Evolutionary conservation across 2,113 vertebrate species (phyloP), one percentile per base, ranked within the genome.

Genomic region (Dolichotis patagonum): DNA sequence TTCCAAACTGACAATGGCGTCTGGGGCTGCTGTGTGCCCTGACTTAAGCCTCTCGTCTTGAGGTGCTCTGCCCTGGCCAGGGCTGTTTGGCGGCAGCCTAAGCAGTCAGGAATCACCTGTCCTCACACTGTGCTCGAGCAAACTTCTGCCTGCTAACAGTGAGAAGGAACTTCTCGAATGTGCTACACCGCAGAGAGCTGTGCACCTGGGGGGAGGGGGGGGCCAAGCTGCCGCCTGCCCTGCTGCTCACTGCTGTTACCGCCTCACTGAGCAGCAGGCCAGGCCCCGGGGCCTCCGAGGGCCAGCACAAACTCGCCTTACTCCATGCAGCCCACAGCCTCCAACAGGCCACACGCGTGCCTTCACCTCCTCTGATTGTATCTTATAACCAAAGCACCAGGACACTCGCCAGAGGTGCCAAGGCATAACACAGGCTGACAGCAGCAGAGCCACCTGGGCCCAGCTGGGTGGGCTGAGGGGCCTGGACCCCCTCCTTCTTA

Each of bases 1-100:
- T 96, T 97, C 97, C 97, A 96, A 95, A 95, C 97, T 85, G 96
- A 75, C 54, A 93, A 88, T 82, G 3, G 38, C 35, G 13, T 52
- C 85, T 28, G 56, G 19, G 26, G 28, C 49, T 22, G 20, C 2
- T 41, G 5, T 60, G 11, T 5, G n/a, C 49, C 30, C 63, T 3
- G 32, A 85, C 26, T 77, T 24, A 16, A 4, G 1, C 24, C 30
- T 65, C 52, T 46, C 8, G 60, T 12, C 63, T 30, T 4, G 58
- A 43, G 9, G 54, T 35, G 26, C 35, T 32, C 5, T 2, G 14
- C 32, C 1, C 17, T 20, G 17, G 43, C 3, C 0, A 52, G 43
- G 1, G 1, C 8, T 52, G 54, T 41, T 30, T 16, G 0, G 3
- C 10, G 24, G 75, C 77, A 41, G 41, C 2, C 8, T 1, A 62